Conservation (phyloP, 2,113 vertebrate genomes). For the Axis porcinus region DNA sequence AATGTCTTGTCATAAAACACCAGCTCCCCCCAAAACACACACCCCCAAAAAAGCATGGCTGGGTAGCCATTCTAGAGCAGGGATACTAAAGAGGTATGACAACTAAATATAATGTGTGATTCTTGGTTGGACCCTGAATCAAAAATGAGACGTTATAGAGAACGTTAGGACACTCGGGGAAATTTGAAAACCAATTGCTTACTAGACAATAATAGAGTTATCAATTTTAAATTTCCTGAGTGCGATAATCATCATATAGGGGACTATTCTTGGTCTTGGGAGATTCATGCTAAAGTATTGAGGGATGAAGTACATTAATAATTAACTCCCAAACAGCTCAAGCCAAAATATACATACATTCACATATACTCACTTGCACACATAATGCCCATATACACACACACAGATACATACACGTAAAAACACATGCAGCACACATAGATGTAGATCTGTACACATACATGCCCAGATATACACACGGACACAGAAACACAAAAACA, state of each 20-base stretch:
- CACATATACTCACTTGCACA: neutral
- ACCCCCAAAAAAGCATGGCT: neutral
- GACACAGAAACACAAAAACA: neutral
- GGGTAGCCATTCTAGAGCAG: neutral
- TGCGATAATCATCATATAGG: neutral
- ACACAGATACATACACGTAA: too few species aligned
- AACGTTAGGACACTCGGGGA: neutral
- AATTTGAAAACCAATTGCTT: neutral
- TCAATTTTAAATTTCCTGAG: neutral
- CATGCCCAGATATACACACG: neutral
- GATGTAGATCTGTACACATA: neutral
- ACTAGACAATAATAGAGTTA: neutral
- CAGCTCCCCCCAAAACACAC: neutral
- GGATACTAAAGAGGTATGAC: neutral
- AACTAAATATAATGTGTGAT: neutral
- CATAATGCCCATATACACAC: neutral
- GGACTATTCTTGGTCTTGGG: neutral
- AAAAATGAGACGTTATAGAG: neutral
- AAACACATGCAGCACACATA: neutral
- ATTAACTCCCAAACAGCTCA: neutral
- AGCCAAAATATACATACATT: neutral
- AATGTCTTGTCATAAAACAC: neutral
- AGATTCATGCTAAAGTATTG: neutral
- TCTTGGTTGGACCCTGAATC: neutral
- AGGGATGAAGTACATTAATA: neutral